Conservation (phyloP, 2,797 vertebrate genomes). For the Carcharodon carcharias region DNA sequence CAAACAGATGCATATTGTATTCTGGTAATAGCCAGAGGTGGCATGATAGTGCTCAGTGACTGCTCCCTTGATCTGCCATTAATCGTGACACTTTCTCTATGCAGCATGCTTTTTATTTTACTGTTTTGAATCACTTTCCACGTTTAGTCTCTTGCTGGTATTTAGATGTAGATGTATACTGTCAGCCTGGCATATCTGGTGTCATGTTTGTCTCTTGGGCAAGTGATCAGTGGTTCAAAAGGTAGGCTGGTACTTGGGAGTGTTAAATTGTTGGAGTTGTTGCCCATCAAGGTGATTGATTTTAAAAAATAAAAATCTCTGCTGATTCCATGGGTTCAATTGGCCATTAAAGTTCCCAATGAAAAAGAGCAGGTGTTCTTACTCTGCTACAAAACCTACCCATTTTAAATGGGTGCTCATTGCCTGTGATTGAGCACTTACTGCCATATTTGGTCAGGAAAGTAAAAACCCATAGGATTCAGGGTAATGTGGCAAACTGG, state of each 20-base stretch:
- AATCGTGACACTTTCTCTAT: no score
- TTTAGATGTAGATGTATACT: not conserved
- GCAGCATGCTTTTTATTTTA: not conserved
- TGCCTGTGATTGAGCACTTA: no score
- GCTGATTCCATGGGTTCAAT: not conserved
- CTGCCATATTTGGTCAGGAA: not conserved
- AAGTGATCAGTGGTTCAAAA: not conserved
- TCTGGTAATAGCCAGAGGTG: not conserved
- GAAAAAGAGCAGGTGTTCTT: not conserved
- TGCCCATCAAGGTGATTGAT: not conserved
- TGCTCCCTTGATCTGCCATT: not conserved
- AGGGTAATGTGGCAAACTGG: no score
- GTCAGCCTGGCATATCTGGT: not conserved
- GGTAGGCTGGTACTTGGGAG: not conserved
- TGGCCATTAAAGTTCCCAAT: not conserved
- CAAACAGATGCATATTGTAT: slow-evolving; percentile 25
- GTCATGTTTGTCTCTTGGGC: not conserved
- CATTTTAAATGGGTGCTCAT: not conserved
- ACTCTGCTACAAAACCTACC: not conserved
- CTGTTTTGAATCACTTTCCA: not conserved
- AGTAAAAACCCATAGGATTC: no score
- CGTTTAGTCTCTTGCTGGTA: not conserved
- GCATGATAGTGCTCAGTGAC: not conserved
- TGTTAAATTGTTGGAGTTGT: not conserved
- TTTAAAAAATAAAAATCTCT: not conserved